These are phyloP conservation scores for Luffia ferchaultella DNA, from an alignment of 2,888 invertebrate species.

Conservation along the genomic window DNA sequence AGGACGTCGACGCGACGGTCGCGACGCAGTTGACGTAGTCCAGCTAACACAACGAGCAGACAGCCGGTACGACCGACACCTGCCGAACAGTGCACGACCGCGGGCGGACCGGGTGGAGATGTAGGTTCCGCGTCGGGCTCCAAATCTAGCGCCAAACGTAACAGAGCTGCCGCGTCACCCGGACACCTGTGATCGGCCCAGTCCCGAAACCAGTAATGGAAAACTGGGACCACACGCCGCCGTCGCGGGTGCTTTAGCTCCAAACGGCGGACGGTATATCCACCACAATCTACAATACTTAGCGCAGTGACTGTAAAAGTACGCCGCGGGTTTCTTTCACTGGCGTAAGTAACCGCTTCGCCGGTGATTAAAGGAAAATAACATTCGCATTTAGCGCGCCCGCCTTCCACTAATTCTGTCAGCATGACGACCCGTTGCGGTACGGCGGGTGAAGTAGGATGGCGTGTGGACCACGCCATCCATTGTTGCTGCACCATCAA, in stretches of 20 bases:
- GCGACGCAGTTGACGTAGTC: conserved; percentile 80
- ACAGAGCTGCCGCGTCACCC: conserved; percentile 80
- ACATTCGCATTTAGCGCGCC: conserved; percentile 85
- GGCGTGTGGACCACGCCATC: conserved; percentile 25
- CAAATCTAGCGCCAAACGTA: conserved; percentile 80
- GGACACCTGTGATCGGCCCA: conserved; percentile 97
- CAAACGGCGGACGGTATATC: conserved; percentile 66
- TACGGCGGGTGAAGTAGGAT: conserved; percentile 7
- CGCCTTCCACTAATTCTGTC: conserved; percentile 87
- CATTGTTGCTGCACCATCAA: conserved; percentile 77
- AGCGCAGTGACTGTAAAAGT: conserved; percentile 56
- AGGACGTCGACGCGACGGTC: conserved; percentile 86
- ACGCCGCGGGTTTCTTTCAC: conserved; percentile 18
- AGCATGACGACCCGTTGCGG: conserved; percentile 84
- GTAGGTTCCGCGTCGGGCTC: conserved; percentile 47
- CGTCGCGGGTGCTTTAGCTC: conserved; percentile 22
- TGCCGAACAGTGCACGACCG: conserved; percentile 86
- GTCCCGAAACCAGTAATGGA: conserved; percentile 91
- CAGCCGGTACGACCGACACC: conserved; percentile 95
- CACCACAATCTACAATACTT: conserved; percentile 60
- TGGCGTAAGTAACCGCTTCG: conserved; percentile 37
- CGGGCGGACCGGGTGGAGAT: conserved; percentile 46
- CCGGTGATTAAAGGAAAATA: conserved; percentile 78
- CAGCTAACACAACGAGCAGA: conserved; percentile 87
- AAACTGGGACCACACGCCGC: conserved; percentile 38